These are phyloP conservation scores for Hoplostethus mediterraneus DNA, from an alignment of 2,797 vertebrate species.

Conservation along the genomic window DNA sequence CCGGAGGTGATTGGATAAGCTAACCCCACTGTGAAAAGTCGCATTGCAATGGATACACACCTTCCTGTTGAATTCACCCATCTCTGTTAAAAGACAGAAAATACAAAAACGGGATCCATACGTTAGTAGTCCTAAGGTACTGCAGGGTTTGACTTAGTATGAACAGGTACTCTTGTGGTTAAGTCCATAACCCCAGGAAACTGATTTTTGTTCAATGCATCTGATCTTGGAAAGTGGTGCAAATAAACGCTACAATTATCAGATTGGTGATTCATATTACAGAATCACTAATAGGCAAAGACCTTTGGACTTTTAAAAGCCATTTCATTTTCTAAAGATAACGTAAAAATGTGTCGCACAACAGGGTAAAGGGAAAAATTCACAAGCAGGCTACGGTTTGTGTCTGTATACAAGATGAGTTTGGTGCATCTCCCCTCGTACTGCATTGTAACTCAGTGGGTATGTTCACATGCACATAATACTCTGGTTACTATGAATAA, in stretches of 20 bases:
- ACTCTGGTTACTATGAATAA: too few relatives aligned
- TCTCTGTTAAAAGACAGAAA: slow-evolving; percentile 73
- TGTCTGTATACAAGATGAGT: background rate
- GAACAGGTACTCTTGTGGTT: background rate
- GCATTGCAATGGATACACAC: slow-evolving; percentile 94
- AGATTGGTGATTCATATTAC: too few relatives aligned
- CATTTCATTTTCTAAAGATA: too few relatives aligned
- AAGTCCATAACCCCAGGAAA: background rate
- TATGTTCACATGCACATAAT: background rate
- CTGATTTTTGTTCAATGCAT: too few relatives aligned
- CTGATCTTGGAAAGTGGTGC: too few relatives aligned
- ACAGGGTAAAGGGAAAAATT: too few relatives aligned
- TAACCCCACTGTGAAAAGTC: slow-evolving; percentile 95
- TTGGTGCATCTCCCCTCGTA: background rate
- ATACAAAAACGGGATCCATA: background rate
- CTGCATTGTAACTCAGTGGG: background rate
- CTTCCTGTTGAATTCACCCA: slow-evolving; percentile 84
- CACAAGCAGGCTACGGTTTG: too few relatives aligned
- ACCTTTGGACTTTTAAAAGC: too few relatives aligned
- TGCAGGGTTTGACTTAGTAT: background rate
- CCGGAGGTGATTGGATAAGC: slow-evolving; percentile 95
- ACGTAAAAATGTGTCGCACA: too few relatives aligned
- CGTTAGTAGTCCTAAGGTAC: background rate
- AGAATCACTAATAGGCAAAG: too few relatives aligned
- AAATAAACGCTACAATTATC: too few relatives aligned